phyloP scores from a whole-genome alignment of 2,888 invertebrate genomes.

The Drosophila ezoana region DNA sequence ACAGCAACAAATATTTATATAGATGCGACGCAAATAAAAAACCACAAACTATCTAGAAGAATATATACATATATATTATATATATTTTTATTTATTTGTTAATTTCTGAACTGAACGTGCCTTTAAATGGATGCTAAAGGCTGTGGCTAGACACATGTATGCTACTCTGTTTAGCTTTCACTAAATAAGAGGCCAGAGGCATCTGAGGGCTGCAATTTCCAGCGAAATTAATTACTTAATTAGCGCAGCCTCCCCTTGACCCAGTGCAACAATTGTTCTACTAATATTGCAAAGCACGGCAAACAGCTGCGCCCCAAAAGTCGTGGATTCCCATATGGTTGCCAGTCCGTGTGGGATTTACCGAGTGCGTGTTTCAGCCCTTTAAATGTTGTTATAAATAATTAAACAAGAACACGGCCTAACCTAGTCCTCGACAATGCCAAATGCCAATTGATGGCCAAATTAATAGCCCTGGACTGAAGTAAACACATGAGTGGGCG shows the following conservation, averaged over 20 bases:
- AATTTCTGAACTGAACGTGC: not conserved
- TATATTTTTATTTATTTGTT: too few species aligned
- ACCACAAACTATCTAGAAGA: too few species aligned
- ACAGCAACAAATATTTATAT: too few species aligned
- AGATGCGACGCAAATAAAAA: too few species aligned
- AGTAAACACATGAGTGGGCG: not conserved
- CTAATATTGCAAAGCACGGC: conserved; percentile 21
- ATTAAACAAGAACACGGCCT: conserved; percentile 33
- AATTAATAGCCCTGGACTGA: conserved; percentile 27
- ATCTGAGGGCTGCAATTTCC: conserved; percentile 33
- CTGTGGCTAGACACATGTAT: conserved; percentile 12
- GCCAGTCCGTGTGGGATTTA: conserved; percentile 1
- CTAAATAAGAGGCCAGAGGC: conserved; percentile 25
- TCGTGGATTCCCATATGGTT: conserved; percentile 7
- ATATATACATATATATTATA: too few species aligned
- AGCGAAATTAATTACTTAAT: conserved; percentile 60
- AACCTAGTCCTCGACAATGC: conserved; percentile 16
- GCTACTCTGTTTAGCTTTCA: conserved; percentile 2
- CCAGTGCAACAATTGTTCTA: conserved; percentile 24
- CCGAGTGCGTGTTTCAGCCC: conserved; percentile 37
- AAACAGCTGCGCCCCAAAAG: conserved; percentile 18
- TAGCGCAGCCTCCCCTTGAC: conserved; percentile 16
- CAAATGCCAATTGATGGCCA: conserved; percentile 40
- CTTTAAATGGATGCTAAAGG: conserved; percentile 52
- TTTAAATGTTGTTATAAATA: conserved; percentile 46